Base-by-base conservation (phyloP, 2,113 vertebrate species). In the Heptranchias perlo region DNA sequence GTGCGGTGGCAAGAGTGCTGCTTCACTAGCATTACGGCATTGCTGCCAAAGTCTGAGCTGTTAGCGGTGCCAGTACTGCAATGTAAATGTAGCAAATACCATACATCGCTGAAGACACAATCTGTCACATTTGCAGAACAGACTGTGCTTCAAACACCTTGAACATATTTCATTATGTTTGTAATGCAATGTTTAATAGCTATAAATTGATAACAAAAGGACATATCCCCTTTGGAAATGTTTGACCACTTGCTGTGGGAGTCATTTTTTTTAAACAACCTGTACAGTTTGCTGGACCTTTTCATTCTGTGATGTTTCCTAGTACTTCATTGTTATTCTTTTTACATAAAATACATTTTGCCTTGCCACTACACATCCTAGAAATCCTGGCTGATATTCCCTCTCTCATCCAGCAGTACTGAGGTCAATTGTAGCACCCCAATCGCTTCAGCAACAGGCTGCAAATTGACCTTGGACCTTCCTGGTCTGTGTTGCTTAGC, bases 61-160 rank as follows among this genome's bases (percentile, higher is more conserved):
- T 28, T 92, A n/a, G n/a, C 58, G 44, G 14, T 93, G 89, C 89
- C 89, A 64, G 25, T 54, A n/a, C 35, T 62, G 35, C 58, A 62
- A 39, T 93, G 89, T 62, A 44, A 64, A n/a, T 23, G 35, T 44
- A 23, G 89, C 89, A 93, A 62, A 93, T 64, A 21, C 89, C 61
- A 93, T 62, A 93, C 16, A 93, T 61, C 89, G 39, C 89, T 23
- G 35, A 93, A 93, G 58, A 44, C 58, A 62, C 58, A 93, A 93
- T 93, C 58, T 93, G 89, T 44, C n/a, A 39, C n/a, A 93, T 21
- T 93, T 64, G 1, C 58, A 62, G 89, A 93, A 93, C 89, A 93
- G 89, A 93, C 58, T 62, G 89, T 62, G 89, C 54, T 93, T 54
- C n/a, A 62, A 93, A 93, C 18, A 93, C 89, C 89, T 62, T 62